Evolutionary conservation across 2,888 invertebrate species (phyloP).

Genomic region (Phlogophora meticulosa): DNA sequence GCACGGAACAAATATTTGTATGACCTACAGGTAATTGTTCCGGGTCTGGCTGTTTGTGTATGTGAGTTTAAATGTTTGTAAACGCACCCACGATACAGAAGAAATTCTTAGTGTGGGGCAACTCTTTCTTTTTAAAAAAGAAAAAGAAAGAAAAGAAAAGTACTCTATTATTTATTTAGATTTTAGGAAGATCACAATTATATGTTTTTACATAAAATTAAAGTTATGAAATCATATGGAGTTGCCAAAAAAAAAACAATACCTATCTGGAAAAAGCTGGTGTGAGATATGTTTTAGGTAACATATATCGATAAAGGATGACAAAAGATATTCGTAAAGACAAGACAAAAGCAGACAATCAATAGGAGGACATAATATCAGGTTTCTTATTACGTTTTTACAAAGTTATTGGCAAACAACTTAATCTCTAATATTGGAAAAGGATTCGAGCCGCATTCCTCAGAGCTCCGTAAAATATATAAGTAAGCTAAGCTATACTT

Average conservation of each 20-base stretch:
- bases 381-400: constrained; percentile 6
- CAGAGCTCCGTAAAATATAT: constrained; percentile 20
- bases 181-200: constrained; percentile 1
- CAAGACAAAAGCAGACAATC: not conserved
- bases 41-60: no score
- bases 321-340: not conserved
- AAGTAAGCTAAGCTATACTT: not conserved
- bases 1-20: no score
- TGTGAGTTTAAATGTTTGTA: no score
- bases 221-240: no score
- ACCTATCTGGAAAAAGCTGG: not conserved
- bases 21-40: no score
- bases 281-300: not conserved
- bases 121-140: no score
- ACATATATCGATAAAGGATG: not conserved
- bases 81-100: no score
- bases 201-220: not conserved
- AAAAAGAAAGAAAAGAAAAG: no score
- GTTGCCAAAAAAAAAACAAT: no score
- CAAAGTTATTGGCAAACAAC: constrained; percentile 16
- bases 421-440: constrained; percentile 24
- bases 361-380: constrained; percentile 20
- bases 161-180: not conserved
- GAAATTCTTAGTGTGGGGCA: no score
- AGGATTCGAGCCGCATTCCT: constrained; percentile 17